Percentiles rank a stretch among this genome's conserved stretches.
phyloP scores from a whole-genome alignment of 2,888 invertebrate species.

The Nyleta sp. region DNA sequence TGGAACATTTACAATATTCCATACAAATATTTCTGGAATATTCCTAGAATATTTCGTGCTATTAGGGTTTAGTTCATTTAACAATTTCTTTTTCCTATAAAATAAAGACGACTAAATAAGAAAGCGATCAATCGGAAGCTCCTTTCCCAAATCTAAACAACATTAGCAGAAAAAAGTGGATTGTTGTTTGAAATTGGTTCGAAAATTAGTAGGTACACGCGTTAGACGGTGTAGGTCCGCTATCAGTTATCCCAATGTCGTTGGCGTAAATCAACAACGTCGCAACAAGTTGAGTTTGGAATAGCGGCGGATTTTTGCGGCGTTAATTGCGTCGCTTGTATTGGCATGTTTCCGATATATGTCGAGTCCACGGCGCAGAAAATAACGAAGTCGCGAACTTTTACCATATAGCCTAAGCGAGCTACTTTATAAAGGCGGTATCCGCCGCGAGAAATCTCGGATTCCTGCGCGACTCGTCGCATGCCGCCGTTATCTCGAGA shows the following conservation, averaged over 20 bases:
- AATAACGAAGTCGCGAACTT: slow-evolving; percentile 54
- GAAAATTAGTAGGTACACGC: too few species aligned
- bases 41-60: too few species aligned
- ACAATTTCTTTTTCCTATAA: too few species aligned
- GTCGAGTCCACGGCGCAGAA: slow-evolving; percentile 38
- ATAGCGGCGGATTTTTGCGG: slow-evolving; percentile 47
- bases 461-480: slow-evolving; percentile 56
- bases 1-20: too few species aligned
- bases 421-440: slow-evolving; percentile 50
- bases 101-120: too few species aligned
- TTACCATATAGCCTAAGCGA: slow-evolving; percentile 44
- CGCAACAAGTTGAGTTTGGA: slow-evolving; percentile 27
- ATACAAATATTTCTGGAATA: too few species aligned
- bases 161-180: too few species aligned
- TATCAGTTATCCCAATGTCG: slow-evolving; percentile 16
- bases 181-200: too few species aligned
- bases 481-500: slow-evolving; percentile 54
- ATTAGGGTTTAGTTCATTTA: too few species aligned
- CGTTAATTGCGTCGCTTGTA: slow-evolving; percentile 53
- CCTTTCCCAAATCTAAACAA: too few species aligned
- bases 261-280: slow-evolving; percentile 38
- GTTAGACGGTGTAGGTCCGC: slow-evolving; percentile 21
- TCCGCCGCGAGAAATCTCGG: slow-evolving; percentile 59
- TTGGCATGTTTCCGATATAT: slow-evolving; percentile 54
- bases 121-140: too few species aligned